Evolutionary conservation across 1,140 invertebrate genomes (phyloP), one percentile per base, ranked within the genome.

Genomic region (Halictus rubicundus): DNA sequence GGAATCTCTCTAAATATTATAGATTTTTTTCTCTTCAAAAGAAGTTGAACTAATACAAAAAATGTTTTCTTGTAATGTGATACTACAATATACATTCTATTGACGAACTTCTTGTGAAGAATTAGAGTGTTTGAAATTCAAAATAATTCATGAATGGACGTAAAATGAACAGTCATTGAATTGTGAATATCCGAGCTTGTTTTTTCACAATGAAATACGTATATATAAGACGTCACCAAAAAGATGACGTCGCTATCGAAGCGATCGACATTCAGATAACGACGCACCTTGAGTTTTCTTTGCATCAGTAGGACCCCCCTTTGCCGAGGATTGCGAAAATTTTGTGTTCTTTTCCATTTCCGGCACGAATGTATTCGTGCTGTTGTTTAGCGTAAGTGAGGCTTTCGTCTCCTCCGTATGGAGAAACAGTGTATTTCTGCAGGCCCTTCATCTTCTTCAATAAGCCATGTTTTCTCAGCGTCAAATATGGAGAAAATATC

Each of bases 261-360:
- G 27, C 37, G 59, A 64, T 77, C 37, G 61, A 54, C 70, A 80
- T 81, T 71, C 27, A 25, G 12, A 63, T 9, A 10, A 76, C 32
- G 52, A 85, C 92, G 92, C 89, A 97, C 96, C 96, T 94, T 95
- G 94, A 91, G 89, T 94, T 91, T 96, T 96, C 90, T 96, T 96
- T 82, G 93, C 91, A 90, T 96, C 95, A 95, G 94, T 91, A 91
- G 92, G 92, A 82, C 92, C 89, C 86, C 94, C 94, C 93, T 95
- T 96, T 88, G 93, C 89, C 86, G 94, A 94, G 90, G 94, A 90
- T 92, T 94, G 95, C 92, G 92, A 89, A 88, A 94, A 94, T 92
- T 93, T 93, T 88, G 93, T 91, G 92, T 96, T 96, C 93, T 96
- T 96, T 91, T 97, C 96, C 95, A 97, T 96, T 91, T 93, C 95